A percentile compares a stretch with the other conserved stretches of the same genome.
Evolutionary conservation across 2,113 vertebrate genomes (phyloP).

Genomic region (Callipepla californica): DNA sequence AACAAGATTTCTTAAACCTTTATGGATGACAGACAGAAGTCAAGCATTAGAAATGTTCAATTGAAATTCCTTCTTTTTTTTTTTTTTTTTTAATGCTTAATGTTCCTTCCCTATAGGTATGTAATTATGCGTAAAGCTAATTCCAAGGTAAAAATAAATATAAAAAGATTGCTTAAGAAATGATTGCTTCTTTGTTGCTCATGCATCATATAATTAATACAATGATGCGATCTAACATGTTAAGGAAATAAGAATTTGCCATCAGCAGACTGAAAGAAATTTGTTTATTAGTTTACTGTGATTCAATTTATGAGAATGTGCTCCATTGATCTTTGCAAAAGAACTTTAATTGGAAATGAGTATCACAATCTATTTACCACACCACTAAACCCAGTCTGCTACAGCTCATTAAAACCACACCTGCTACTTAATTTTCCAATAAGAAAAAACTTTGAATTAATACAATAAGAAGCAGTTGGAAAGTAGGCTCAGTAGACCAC

Average conservation of each 20-base stretch:
- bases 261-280: conserved; percentile 72
- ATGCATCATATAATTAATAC: conserved; percentile 81
- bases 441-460: conserved; percentile 70
- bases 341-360: conserved; percentile 86
- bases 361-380: conserved; percentile 83
- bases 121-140: conserved; percentile 53
- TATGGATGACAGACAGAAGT: conserved; percentile 40
- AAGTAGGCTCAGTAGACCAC: conserved; percentile 5
- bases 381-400: conserved; percentile 75
- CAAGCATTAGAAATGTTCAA: conserved; percentile 43
- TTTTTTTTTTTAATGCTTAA: conserved; percentile 28
- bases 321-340: conserved; percentile 84
- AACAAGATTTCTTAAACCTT: conserved; percentile 7
- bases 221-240: conserved; percentile 78
- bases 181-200: conserved; percentile 67
- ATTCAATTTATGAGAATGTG: conserved; percentile 84
- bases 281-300: conserved; percentile 83
- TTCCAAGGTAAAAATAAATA: conserved; percentile 50
- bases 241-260: conserved; percentile 79
- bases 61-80: background rate
- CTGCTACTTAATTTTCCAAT: conserved; percentile 78
- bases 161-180: conserved; percentile 63
- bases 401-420: conserved; percentile 82
- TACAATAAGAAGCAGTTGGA: conserved; percentile 38
- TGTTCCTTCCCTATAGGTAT: conserved; percentile 17